phyloP scores from a whole-genome alignment of 2,888 invertebrate species.

The Atethmia centrago region DNA sequence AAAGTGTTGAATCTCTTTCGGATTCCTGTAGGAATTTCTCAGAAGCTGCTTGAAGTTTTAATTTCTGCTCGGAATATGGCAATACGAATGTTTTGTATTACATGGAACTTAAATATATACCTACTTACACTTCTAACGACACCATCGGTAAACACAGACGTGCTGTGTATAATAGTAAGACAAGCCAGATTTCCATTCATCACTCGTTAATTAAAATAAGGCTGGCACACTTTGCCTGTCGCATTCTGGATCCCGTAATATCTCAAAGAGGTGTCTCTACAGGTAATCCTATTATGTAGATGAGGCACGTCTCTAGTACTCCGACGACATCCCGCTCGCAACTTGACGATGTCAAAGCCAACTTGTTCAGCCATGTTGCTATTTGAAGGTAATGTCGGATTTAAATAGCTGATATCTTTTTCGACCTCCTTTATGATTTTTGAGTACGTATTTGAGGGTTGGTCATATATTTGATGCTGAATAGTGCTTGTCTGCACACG shows the following conservation, averaged over 20 bases:
- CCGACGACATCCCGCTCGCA: slow-evolving; percentile 28
- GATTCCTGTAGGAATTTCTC: not conserved
- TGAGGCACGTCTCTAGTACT: slow-evolving; percentile 49
- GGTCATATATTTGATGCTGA: not conserved
- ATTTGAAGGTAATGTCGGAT: slow-evolving; percentile 39
- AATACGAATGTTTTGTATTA: not conserved
- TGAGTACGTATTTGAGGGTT: not conserved
- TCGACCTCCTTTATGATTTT: slow-evolving; percentile 7
- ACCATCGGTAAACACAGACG: not conserved
- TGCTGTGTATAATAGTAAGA: not conserved
- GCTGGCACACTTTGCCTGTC: slow-evolving; percentile 27
- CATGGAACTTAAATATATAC: not conserved
- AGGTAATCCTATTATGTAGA: slow-evolving; percentile 64
- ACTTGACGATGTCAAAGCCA: slow-evolving; percentile 59
- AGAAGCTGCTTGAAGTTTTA: not conserved
- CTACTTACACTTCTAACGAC: not conserved
- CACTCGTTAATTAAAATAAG: slow-evolving; percentile 45
- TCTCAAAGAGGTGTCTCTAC: slow-evolving; percentile 58
- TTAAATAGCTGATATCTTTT: slow-evolving; percentile 48
- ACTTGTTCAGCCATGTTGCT: slow-evolving; percentile 36
- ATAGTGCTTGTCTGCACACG: too few species aligned
- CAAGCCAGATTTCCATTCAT: slow-evolving; percentile 11
- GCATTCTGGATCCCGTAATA: slow-evolving; percentile 58
- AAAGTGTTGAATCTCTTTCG: not conserved
- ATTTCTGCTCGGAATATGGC: not conserved